Percentiles rank a stretch among this genome's conserved stretches.
These are phyloP conservation scores for Notarius lentiginosus DNA, from an alignment of 2,113 vertebrate species.

Conservation along the genomic window DNA sequence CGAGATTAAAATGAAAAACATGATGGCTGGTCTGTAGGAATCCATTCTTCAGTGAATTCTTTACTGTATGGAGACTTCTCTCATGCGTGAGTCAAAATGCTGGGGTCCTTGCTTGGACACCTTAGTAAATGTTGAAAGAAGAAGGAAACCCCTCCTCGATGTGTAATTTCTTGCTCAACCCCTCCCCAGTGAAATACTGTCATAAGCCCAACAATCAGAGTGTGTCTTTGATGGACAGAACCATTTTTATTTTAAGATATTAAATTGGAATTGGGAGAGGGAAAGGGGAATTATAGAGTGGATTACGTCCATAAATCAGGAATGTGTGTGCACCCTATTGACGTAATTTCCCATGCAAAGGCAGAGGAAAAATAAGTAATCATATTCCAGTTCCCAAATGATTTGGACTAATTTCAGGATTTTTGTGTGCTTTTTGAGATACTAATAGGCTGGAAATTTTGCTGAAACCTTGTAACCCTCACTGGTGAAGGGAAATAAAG, in stretches of 20 bases:
- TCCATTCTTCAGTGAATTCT: slow-evolving; percentile 24
- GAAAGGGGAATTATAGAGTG: neutral
- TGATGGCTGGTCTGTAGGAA: neutral
- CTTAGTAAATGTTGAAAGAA: slow-evolving; percentile 6
- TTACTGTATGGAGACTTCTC: neutral
- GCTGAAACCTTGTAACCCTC: neutral
- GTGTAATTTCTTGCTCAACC: neutral
- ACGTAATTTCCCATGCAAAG: neutral
- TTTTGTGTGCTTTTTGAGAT: neutral
- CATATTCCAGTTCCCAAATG: neutral
- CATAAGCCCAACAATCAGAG: neutral
- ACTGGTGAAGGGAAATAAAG: neutral
- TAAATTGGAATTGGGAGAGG: neutral
- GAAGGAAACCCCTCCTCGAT: slow-evolving; percentile 47
- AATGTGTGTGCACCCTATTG: neutral
- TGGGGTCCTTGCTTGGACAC: neutral
- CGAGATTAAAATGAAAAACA: slow-evolving; percentile 14
- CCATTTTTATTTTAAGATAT: neutral
- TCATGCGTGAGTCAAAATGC: neutral
- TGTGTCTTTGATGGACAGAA: neutral
- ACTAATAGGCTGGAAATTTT: neutral
- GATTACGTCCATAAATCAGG: neutral
- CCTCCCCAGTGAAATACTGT: neutral
- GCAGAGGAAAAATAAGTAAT: neutral
- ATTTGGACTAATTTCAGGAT: neutral